Evolutionary conservation across 1,140 invertebrate genomes (phyloP), one percentile per base, ranked within the genome.

Genomic region (Anoplophora glabripennis): DNA sequence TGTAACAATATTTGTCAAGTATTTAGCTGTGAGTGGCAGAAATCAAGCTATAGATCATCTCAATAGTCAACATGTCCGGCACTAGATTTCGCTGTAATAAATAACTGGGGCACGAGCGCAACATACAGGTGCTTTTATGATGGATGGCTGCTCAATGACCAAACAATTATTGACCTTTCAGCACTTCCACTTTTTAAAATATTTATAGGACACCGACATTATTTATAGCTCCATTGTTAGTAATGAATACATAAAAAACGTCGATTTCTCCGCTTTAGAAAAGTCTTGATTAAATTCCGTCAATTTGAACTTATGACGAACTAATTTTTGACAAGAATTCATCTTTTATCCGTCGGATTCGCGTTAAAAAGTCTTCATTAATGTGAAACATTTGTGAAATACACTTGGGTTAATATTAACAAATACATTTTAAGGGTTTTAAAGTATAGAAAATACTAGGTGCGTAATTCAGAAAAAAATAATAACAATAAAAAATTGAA

Each of bases 1-100:
- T 57, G 55, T 61, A 68, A 68, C 66, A 68, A 68, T 68, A 68
- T 68, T 68, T 68, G 66, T 68, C 66, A 68, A 68, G 63, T 63
- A 65, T 65, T 66, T 68, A 68, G 55, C 42, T 17, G 57, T 66
- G 67, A 68, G 67, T 68, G 64, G 62, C 67, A 68, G 67, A 66
- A 68, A 66, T 66, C 67, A 64, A 64, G 58, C 53, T 58, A 68
- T 68, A 68, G 66, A 68, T 68, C 66, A 68, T 65, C 63, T 63
- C 63, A 63, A 61, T 62, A 66, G 64, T 68, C 66, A 68, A 65
- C 64, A 66, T 63, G 60, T 61, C 63, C 59, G 55, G 42, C 33
- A 63, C 53, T 63, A 58, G 54, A 65, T 61, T 59, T 58, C 54
- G 59, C 49, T 55, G 66, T 53, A 67, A 64, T 66, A 66, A 66